Percentiles rank a stretch among this genome's conserved stretches.
These are phyloP conservation scores for Stictonetta naevosa DNA, from an alignment of 2,113 vertebrate species.

Conservation along the genomic window DNA sequence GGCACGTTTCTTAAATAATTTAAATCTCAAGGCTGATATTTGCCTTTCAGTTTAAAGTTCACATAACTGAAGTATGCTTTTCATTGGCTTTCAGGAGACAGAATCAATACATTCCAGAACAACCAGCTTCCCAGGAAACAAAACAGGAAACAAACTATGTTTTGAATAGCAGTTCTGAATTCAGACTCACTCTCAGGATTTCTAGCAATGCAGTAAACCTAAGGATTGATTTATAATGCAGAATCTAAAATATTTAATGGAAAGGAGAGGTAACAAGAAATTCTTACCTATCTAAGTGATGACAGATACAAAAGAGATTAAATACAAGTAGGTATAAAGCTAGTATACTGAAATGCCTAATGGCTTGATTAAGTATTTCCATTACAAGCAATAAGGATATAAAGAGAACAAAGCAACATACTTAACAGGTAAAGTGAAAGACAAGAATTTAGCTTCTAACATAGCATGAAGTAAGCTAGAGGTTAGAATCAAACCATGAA, in stretches of 20 bases:
- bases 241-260: not conserved
- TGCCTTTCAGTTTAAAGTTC: not conserved
- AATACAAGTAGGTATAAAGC: not conserved
- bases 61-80: not conserved
- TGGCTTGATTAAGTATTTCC: not conserved
- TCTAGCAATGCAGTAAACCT: not conserved
- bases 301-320: not conserved
- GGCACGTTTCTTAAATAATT: not conserved
- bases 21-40: not conserved
- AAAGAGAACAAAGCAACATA: not conserved
- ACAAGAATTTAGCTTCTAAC: not conserved
- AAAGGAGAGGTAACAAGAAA: not conserved
- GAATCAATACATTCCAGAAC: not conserved
- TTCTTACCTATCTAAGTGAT: not conserved
- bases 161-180: not conserved
- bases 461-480: not conserved
- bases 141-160: not conserved
- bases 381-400: not conserved
- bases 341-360: not conserved
- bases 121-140: not conserved
- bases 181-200: not conserved
- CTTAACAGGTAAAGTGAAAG: not conserved
- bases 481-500: not conserved
- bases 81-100: not conserved
- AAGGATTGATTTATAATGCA: not conserved